A percentile compares a stretch with the other conserved stretches of the same genome.
Evolutionary conservation across 1,140 invertebrate species (phyloP).

Genomic region (Eufriesea mexicana): DNA sequence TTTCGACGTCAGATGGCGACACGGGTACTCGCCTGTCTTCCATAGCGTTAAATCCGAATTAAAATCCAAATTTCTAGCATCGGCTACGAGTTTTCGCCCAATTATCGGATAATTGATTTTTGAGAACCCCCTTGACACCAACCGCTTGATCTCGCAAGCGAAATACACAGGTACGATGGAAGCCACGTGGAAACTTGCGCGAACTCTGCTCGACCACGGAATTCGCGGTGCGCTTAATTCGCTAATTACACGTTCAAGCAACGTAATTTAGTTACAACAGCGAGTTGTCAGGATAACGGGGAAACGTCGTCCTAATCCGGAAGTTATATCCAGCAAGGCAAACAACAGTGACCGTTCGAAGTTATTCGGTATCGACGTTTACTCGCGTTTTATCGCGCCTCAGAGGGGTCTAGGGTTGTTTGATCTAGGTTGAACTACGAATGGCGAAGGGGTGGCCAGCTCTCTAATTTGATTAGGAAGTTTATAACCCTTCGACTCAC

Average conservation of each 20-base stretch:
- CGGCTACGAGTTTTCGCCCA: too few species aligned
- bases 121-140: too few species aligned
- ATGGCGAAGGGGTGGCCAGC: constrained; percentile 45
- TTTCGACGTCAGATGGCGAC: too few species aligned
- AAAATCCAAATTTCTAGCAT: too few species aligned
- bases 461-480: constrained; percentile 63
- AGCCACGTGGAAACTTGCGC: neutral
- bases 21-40: too few species aligned
- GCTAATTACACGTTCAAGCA: neutral
- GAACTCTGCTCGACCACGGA: neutral
- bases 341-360: neutral
- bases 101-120: too few species aligned
- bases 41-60: too few species aligned
- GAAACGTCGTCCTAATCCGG: neutral
- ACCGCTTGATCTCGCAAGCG: too few species aligned
- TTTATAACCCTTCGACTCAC: constrained; percentile 42
- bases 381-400: neutral
- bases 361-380: constrained; percentile 9
- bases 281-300: neutral
- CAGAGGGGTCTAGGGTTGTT: constrained; percentile 10
- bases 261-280: neutral
- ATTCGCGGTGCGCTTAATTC: neutral
- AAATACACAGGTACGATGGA: neutral
- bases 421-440: too few species aligned
- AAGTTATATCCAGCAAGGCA: neutral